Evolutionary conservation across 2,888 invertebrate genomes (phyloP).

Genomic region (Azorinus chamasolen): DNA sequence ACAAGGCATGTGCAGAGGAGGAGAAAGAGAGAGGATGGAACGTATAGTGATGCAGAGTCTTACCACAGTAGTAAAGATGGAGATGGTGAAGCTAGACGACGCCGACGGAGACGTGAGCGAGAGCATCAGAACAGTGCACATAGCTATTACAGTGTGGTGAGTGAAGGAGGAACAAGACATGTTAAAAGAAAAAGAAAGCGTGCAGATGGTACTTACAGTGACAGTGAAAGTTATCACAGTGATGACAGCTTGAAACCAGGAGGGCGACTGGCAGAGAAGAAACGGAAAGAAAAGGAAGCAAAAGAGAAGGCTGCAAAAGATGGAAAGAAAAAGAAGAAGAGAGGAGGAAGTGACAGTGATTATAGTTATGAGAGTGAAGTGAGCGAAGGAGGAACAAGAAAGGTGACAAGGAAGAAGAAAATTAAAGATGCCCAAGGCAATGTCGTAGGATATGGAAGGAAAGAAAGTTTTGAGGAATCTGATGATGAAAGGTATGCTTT

Average conservation of each 20-base stretch:
- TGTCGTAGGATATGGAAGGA: slow-evolving; percentile 81
- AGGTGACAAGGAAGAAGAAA: slow-evolving; percentile 76
- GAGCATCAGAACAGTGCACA: slow-evolving; percentile 84
- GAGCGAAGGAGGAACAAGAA: slow-evolving; percentile 82
- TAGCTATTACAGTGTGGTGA: slow-evolving; percentile 84
- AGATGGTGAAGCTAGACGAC: slow-evolving; percentile 81
- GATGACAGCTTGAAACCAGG: slow-evolving; percentile 77
- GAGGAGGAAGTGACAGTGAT: slow-evolving; percentile 83
- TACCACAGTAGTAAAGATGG: slow-evolving; percentile 83
- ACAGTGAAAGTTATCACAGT: slow-evolving; percentile 83
- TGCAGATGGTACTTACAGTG: slow-evolving; percentile 84
- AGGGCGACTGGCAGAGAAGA: slow-evolving; percentile 74
- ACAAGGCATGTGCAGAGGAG: slow-evolving; percentile 82
- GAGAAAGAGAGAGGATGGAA: slow-evolving; percentile 82
- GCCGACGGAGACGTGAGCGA: slow-evolving; percentile 81
- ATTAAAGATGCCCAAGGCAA: slow-evolving; percentile 82
- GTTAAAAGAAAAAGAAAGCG: slow-evolving; percentile 76
- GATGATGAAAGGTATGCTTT: slow-evolving; percentile 75
- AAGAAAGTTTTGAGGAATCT: slow-evolving; percentile 67
- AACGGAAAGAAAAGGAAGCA: slow-evolving; percentile 67
- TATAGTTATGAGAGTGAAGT: slow-evolving; percentile 84
- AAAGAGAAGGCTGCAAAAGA: slow-evolving; percentile 57
- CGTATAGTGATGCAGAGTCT: slow-evolving; percentile 81
- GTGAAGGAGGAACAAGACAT: slow-evolving; percentile 84
- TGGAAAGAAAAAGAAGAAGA: slow-evolving; percentile 70